A percentile compares a stretch with the other conserved stretches of the same genome.
These are phyloP conservation scores for Eupithecia centaureata DNA, from an alignment of 2,888 invertebrate species.

Conservation along the genomic window DNA sequence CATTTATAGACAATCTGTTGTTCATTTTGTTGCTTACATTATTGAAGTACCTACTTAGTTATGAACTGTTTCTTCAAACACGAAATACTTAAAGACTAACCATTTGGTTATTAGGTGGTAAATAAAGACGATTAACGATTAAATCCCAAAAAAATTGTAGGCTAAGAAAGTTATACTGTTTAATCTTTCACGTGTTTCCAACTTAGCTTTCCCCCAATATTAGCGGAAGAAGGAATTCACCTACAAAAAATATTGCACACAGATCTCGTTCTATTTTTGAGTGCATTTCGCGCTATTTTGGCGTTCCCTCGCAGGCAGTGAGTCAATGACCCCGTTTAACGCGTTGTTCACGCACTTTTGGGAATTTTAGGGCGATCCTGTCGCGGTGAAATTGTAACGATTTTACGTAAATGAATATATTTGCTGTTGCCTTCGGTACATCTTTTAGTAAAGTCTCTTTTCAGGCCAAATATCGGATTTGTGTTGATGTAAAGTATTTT, in stretches of 20 bases:
- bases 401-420: slow-evolving; percentile 43
- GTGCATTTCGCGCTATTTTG: slow-evolving; percentile 84
- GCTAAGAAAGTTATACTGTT: neutral
- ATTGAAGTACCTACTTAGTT: neutral
- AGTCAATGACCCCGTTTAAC: slow-evolving; percentile 82
- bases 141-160: neutral
- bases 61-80: neutral
- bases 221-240: slow-evolving; percentile 63
- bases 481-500: neutral
- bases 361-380: slow-evolving; percentile 76
- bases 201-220: slow-evolving; percentile 47
- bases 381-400: slow-evolving; percentile 48
- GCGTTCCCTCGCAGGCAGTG: slow-evolving; percentile 80
- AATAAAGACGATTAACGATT: neutral
- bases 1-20: slow-evolving; percentile 23
- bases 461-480: neutral
- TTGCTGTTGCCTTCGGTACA: slow-evolving; percentile 9
- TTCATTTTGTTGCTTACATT: slow-evolving; percentile 1
- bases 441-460: neutral
- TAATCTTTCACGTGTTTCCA: neutral
- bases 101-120: neutral
- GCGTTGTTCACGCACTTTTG: slow-evolving; percentile 82
- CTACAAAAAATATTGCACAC: slow-evolving; percentile 83
- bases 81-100: neutral
- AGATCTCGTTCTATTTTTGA: slow-evolving; percentile 81